Conservation (phyloP, 2,888 invertebrate genomes). For the Oscheius sp. region DNA sequence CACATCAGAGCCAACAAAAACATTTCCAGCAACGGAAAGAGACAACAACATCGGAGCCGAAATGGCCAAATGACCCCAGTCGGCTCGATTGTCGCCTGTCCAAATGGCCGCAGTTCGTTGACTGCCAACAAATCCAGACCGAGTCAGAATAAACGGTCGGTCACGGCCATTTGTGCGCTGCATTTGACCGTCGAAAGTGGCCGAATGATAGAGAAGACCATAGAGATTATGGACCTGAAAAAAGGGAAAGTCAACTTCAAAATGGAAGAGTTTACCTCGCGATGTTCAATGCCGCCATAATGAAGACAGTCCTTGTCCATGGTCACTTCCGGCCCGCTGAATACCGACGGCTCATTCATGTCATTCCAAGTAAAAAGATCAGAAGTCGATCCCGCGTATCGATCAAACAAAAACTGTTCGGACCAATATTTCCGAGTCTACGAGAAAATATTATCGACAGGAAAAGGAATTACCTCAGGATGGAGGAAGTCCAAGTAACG, state of each 20-base stretch:
- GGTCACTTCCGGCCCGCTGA: conserved; percentile 95
- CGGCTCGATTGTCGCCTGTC: conserved; percentile 97
- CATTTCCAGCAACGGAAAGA: conserved; percentile 86
- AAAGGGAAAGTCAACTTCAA: too few species aligned
- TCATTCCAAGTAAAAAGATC: conserved; percentile 87
- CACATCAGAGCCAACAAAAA: conserved; percentile 91
- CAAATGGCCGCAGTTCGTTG: conserved; percentile 88
- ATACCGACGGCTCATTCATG: conserved; percentile 98
- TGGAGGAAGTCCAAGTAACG: conserved; percentile 94
- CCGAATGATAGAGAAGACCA: conserved; percentile 74
- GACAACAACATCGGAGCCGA: conserved; percentile 93
- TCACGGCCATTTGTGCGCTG: conserved; percentile 80
- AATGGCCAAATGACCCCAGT: conserved; percentile 90
- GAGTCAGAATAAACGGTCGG: conserved; percentile 89
- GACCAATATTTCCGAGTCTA: conserved; percentile 83
- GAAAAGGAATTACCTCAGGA: conserved; percentile 78
- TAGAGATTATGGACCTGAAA: conserved; percentile 58
- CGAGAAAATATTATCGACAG: conserved; percentile 1
- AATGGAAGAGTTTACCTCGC: conserved; percentile 78
- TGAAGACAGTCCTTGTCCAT: conserved; percentile 96
- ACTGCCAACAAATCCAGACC: conserved; percentile 88
- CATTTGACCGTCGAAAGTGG: conserved; percentile 78
- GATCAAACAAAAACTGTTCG: conserved; percentile 79
- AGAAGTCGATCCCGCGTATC: conserved; percentile 78
- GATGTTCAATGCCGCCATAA: conserved; percentile 85